Conservation (phyloP, 2,797 vertebrate species). For the Crypturellus tataupa region DNA sequence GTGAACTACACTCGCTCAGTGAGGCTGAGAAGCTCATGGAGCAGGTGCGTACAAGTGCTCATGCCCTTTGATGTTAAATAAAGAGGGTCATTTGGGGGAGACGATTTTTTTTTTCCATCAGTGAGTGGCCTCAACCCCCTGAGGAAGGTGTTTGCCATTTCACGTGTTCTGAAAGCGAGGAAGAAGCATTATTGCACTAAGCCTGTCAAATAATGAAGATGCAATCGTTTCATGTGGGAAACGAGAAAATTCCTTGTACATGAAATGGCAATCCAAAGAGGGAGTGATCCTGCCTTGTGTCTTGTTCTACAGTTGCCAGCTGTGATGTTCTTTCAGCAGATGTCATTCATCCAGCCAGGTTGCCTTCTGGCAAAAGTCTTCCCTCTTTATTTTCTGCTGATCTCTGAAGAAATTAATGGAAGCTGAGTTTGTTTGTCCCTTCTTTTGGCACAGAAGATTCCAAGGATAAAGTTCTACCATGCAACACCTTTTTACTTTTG, state of each 20-base stretch:
- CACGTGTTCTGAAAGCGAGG: accelerated
- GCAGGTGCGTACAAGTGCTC: neutral
- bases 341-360: neutral
- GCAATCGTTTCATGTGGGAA: accelerated
- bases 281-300: neutral
- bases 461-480: accelerated
- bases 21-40: neutral
- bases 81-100: neutral
- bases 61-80: neutral
- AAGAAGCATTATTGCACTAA: accelerated
- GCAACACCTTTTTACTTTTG: neutral
- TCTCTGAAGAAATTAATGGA: neutral
- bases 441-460: neutral
- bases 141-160: neutral
- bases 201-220: neutral
- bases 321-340: neutral
- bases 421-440: accelerated
- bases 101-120: neutral
- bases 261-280: neutral
- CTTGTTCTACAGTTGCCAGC: neutral
- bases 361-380: neutral
- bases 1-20: neutral
- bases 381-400: neutral
- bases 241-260: accelerated
- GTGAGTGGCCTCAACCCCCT: accelerated